Conservation (phyloP, 2,113 vertebrate species). For the Chionis minor region DNA sequence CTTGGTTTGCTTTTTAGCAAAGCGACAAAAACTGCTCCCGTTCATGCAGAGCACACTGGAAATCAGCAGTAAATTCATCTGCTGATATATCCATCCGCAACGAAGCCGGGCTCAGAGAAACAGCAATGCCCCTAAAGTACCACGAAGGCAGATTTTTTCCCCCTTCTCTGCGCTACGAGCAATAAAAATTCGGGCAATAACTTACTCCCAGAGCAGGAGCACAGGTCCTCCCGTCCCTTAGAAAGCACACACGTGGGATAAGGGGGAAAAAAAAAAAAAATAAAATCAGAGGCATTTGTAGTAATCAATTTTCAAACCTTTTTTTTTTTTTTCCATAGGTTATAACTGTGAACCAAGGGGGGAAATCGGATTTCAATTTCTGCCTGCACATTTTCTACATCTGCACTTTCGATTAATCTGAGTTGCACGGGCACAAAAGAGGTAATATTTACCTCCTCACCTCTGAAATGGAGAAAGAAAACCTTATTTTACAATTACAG, state of each 20-base stretch:
- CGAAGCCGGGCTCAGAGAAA: neutral
- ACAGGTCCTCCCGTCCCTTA: neutral
- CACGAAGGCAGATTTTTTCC: neutral
- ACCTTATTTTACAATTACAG: neutral
- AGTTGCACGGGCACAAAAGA: neutral
- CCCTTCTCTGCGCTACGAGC: neutral
- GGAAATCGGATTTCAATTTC: neutral
- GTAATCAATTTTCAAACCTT: neutral
- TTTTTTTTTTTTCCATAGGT: neutral
- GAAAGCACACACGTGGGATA: neutral
- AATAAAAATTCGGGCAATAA: neutral
- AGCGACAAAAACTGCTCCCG: neutral
- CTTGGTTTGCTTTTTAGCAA: neutral
- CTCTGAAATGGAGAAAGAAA: neutral
- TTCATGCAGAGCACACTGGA: neutral
- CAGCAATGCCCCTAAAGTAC: neutral
- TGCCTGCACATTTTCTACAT: neutral
- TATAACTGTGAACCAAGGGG: neutral
- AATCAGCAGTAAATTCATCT: neutral
- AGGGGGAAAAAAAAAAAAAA: constrained; percentile 33
- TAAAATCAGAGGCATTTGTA: neutral
- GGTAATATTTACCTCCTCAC: neutral
- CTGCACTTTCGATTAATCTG: neutral
- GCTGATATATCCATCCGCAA: fast-evolving
- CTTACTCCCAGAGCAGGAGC: neutral